Percentiles rank a stretch among this genome's conserved stretches.
phyloP scores from a whole-genome alignment of 2,797 vertebrate species.

The Enteromius thamalakanensis region DNA sequence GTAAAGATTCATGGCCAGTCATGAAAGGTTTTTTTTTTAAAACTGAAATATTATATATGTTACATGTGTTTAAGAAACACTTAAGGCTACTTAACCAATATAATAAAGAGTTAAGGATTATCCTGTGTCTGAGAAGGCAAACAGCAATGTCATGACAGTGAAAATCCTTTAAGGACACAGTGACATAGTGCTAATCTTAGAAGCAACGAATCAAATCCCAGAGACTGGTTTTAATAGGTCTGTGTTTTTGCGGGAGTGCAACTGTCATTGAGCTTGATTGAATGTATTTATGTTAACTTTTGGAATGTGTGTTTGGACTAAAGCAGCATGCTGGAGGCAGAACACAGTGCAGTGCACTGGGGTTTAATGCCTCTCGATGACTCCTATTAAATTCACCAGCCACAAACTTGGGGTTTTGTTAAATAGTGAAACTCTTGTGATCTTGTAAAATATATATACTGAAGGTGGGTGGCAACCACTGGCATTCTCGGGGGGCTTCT shows the following conservation, averaged over 20 bases:
- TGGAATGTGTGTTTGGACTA: conserved; percentile 56
- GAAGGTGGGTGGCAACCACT: conserved; percentile 55
- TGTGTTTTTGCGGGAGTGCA: conserved; percentile 32
- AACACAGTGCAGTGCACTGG: conserved; percentile 18
- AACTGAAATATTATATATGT: neutral
- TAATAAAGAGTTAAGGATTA: conserved; percentile 13
- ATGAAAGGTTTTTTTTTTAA: neutral
- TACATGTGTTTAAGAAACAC: conserved; percentile 7
- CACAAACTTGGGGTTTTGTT: conserved; percentile 18
- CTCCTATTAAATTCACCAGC: conserved; percentile 14
- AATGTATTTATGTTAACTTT: conserved; percentile 62
- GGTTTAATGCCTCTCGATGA: conserved; percentile 44
- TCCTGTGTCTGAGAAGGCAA: neutral
- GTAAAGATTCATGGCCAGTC: neutral
- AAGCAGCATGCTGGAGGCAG: neutral
- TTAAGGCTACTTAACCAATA: conserved; percentile 8
- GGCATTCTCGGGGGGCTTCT: conserved; percentile 67
- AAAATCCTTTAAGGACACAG: conserved; percentile 30
- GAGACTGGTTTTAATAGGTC: conserved; percentile 47
- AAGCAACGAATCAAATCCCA: conserved; percentile 31
- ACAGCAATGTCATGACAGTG: conserved; percentile 37
- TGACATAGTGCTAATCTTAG: conserved; percentile 29
- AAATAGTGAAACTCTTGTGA: conserved; percentile 39
- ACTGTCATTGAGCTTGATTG: conserved; percentile 55
- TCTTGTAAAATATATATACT: conserved; percentile 53